Evolutionary conservation across 2,113 vertebrate species (phyloP), one percentile per base, ranked within the genome.

Genomic region (Lates calcarifer): DNA sequence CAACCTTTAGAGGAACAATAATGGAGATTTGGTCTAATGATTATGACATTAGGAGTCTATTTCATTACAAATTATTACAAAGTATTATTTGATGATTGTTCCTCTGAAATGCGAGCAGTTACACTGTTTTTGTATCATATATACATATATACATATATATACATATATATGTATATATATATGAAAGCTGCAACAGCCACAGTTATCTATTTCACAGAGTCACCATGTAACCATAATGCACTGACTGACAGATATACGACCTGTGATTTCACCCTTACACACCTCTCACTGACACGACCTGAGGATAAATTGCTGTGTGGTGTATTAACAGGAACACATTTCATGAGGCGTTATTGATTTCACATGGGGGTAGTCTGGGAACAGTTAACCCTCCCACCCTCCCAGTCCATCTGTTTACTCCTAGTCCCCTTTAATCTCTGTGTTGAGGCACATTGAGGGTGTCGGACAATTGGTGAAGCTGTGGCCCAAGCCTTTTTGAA

Each of bases 261-360:
- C 58, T 74, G 74, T 75, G 76, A 58, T 65, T 72, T 75, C 55
- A 61, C 49, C 56, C 56, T 74, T 18, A 39, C 60, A 43, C 41
- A 60, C 73, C 56, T 64, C 58, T 81, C 35, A 8, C 77, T 89
- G 82, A 82, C 87, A 79, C 14, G 43, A 24, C 57, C 45, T 69
- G 53, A 71, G 53, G 81, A 87, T 86, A 33, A 56, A 84, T 35
- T 55, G 70, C 49, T 45, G 5, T 70, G 60, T n/a, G 45, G 29
- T 75, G 33, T 78, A 77, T 85, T 74, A 84, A 76, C 73, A 41
- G 47, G 69, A 85, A 83, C 77, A 62, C 62, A 77, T 84, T 90
- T 83, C 47, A 83, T 39, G 57, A 81, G 75, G 47, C 47, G 79
- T 61, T 89, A 91, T 83, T 85, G 83, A 90, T 89, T 90, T 86